Conservation (phyloP, 2,888 invertebrate genomes). For the Myathropa florea region DNA sequence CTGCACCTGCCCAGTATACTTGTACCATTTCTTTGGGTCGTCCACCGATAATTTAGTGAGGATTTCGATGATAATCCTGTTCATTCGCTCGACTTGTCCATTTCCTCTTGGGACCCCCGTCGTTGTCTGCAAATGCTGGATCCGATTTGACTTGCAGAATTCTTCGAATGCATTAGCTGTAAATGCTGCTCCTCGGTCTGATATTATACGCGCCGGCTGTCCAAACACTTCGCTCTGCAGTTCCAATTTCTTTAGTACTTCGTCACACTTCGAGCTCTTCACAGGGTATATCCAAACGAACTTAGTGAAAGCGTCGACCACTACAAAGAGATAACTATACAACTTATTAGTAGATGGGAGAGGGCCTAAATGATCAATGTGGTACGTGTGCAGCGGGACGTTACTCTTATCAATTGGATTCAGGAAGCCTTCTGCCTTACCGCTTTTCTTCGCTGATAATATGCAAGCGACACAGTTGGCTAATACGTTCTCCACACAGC, state of each 20-base stretch:
- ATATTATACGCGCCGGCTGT: background rate
- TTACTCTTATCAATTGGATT: background rate
- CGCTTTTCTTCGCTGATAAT: slow-evolving; percentile 18
- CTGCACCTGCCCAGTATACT: slow-evolving; percentile 17
- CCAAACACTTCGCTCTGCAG: background rate
- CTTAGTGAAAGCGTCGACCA: background rate
- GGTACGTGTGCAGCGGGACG: background rate
- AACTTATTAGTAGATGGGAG: background rate
- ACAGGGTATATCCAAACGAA: background rate
- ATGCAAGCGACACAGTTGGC: slow-evolving; percentile 19
- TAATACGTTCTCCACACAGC: background rate
- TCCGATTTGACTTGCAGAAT: slow-evolving; percentile 7
- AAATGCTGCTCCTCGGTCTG: background rate
- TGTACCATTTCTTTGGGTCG: slow-evolving; percentile 2
- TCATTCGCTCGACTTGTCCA: slow-evolving; percentile 6
- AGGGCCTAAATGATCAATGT: background rate
- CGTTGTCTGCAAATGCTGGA: slow-evolving; percentile 22
- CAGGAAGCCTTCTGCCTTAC: background rate
- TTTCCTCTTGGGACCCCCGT: slow-evolving; percentile 33
- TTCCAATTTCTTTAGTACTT: background rate
- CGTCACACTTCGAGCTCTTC: background rate
- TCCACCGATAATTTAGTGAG: background rate
- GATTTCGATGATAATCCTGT: background rate
- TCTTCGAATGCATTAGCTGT: slow-evolving; percentile 16
- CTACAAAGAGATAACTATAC: background rate